These are phyloP conservation scores for Hippocampus mohnikei DNA, from an alignment of 2,113 vertebrate species.

Conservation along the genomic window DNA sequence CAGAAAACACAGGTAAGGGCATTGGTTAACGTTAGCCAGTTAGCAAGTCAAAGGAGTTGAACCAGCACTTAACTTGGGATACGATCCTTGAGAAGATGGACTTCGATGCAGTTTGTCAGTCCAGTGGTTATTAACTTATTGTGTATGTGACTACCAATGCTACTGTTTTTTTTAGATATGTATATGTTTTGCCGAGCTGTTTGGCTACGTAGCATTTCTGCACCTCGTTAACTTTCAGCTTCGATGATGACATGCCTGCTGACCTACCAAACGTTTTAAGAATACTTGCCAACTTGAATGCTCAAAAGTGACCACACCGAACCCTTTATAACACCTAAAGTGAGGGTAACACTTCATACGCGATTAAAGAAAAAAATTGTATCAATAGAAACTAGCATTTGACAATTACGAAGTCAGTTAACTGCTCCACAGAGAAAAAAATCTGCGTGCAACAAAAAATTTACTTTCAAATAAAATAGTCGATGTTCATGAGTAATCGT, in stretches of 20 bases:
- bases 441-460: background rate
- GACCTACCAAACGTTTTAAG: background rate
- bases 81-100: background rate
- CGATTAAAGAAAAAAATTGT: too few species aligned
- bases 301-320: background rate
- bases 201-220: background rate
- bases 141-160: background rate
- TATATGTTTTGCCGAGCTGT: background rate
- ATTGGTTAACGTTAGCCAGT: slow-evolving; percentile 32
- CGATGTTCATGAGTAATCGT: background rate
- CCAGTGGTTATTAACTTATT: background rate
- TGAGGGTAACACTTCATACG: background rate
- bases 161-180: background rate
- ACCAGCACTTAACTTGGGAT: background rate
- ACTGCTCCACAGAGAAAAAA: background rate
- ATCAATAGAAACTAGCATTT: background rate
- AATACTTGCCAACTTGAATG: background rate
- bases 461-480: background rate
- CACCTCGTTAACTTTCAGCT: background rate
- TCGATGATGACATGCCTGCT: background rate
- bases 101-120: background rate
- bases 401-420: background rate
- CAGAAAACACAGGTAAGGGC: slow-evolving; percentile 59
- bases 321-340: background rate
- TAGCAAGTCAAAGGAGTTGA: slow-evolving; percentile 15